Evolutionary conservation across 2,113 vertebrate genomes (phyloP).

Genomic region (Mus pahari): DNA sequence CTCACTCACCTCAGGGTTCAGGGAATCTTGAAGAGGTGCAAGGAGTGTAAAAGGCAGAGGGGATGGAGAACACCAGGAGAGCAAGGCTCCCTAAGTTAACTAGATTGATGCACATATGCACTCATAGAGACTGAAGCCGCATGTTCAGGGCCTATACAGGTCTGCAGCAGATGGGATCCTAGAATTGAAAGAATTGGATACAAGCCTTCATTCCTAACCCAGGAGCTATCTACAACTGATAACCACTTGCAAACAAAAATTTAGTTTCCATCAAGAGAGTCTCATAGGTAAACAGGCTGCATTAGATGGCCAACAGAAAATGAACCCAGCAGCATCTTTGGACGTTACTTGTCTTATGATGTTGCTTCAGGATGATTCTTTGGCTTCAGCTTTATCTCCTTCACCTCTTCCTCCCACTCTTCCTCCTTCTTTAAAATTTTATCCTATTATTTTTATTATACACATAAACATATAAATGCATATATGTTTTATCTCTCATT

Average conservation of each 20-base stretch:
- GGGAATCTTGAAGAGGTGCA: background rate
- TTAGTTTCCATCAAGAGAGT: background rate
- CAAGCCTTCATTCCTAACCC: background rate
- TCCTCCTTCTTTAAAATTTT: background rate
- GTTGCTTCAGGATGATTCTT: background rate
- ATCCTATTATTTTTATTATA: background rate
- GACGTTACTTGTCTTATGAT: background rate
- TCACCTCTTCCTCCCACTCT: no score
- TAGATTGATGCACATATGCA: background rate
- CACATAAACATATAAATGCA: background rate
- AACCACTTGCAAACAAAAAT: background rate
- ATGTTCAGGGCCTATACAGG: background rate
- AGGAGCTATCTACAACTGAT: background rate
- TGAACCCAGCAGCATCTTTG: background rate
- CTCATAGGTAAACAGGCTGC: background rate
- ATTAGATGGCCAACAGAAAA: background rate
- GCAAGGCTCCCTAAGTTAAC: background rate
- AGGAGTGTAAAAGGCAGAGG: background rate
- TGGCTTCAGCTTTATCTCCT: background rate
- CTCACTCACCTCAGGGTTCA: background rate
- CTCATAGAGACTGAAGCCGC: background rate
- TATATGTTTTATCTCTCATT: background rate
- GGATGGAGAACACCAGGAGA: background rate
- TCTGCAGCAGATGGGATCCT: background rate
- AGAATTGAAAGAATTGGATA: background rate